Conservation (phyloP, 2,888 invertebrate genomes). For the Meloe dianella region DNA sequence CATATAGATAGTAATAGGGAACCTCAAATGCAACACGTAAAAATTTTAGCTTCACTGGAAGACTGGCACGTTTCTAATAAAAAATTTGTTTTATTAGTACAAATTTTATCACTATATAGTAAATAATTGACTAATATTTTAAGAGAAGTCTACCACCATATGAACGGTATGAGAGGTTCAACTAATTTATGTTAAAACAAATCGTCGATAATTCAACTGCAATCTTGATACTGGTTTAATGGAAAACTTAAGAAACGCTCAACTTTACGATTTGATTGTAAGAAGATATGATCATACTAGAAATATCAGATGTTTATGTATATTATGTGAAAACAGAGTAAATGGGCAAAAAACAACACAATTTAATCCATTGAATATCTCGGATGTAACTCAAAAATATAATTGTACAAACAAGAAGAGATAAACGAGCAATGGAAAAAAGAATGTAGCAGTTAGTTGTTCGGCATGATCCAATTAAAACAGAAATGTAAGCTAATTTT, state of each 20-base stretch:
- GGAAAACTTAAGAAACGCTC: not conserved
- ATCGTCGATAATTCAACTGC: not conserved
- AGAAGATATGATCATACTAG: not conserved
- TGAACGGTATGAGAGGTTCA: not conserved
- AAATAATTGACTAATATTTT: not conserved
- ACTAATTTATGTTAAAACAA: not conserved
- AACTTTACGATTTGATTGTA: not conserved
- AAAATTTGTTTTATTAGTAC: conserved; percentile 1
- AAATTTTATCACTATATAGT: not conserved
- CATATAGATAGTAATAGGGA: not conserved
- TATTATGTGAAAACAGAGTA: not conserved
- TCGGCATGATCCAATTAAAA: not conserved
- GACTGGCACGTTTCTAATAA: conserved; percentile 15
- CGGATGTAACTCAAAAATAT: not conserved
- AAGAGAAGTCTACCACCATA: not conserved
- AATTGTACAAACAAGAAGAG: not conserved
- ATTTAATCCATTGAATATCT: not conserved
- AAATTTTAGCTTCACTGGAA: conserved; percentile 19
- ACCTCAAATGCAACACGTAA: conserved; percentile 30
- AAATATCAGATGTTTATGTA: not conserved
- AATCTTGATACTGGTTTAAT: too few species aligned
- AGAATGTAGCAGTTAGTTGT: not conserved
- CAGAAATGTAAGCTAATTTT: not conserved
- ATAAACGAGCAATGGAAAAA: not conserved
- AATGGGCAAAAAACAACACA: not conserved